A percentile compares a stretch with the other conserved stretches of the same genome.
Evolutionary conservation across 2,888 invertebrate species (phyloP).

Genomic region (Pteria penguin): DNA sequence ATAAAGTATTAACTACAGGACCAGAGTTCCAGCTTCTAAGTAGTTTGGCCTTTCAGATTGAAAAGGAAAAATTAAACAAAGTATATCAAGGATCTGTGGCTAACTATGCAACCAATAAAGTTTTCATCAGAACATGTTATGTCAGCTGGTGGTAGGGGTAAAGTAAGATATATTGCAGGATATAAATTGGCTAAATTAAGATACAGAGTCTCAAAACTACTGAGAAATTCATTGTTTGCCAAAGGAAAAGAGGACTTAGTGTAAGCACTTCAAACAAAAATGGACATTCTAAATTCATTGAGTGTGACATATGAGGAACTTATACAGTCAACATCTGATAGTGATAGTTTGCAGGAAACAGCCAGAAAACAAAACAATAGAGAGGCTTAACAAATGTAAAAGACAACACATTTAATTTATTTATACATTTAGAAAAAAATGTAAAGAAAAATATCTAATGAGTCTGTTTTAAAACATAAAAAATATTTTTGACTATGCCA

Average conservation of each 20-base stretch:
- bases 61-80: no score
- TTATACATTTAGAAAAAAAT: conserved; percentile 5
- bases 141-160: not conserved
- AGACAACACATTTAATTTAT: conserved; percentile 14
- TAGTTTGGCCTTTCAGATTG: no score
- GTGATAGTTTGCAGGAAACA: conserved; percentile 7
- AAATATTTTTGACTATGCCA: not conserved
- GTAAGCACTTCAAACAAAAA: not conserved
- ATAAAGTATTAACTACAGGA: no score
- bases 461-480: not conserved
- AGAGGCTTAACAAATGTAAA: conserved; percentile 24
- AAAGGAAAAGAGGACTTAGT: not conserved
- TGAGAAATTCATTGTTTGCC: not conserved
- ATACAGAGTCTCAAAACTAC: not conserved
- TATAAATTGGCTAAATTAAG: not conserved
- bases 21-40: no score
- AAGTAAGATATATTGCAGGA: not conserved
- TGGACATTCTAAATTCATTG: not conserved
- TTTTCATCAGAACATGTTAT: not conserved
- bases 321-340: not conserved
- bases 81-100: no score
- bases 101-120: no score
- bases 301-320: not conserved
- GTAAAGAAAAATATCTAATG: conserved; percentile 10
- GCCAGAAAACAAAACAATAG: conserved; percentile 26